Base-by-base conservation (phyloP, 2,888 invertebrate genomes). In the Drosophila maculinotata region DNA sequence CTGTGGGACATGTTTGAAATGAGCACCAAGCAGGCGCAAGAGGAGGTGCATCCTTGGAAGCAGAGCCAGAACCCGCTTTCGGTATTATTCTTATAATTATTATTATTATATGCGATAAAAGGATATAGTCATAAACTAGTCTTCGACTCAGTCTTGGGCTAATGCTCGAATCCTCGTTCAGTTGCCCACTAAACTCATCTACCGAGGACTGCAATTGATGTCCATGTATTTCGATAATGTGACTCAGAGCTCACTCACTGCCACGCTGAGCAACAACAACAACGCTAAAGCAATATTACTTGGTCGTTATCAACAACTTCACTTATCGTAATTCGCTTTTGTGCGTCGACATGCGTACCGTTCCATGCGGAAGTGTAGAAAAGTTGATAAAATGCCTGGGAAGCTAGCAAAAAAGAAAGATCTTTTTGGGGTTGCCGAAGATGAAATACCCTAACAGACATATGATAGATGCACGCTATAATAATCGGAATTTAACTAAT, bases 61-160 rank as follows among this genome's bases (percentile, higher is more conserved):
- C 65, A 69, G 51, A 69, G 53, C 64, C 68, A 77, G 49, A 80
- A 89, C 76, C 87, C 90, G 14, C 67, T 86, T 49, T 77, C 87
- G 80, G 89, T 89, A 78, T n/a, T n/a, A n/a, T n/a, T n/a, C n/a
- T n/a, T n/a, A n/a, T n/a, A n/a, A n/a, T n/a, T n/a, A n/a, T n/a
- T n/a, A n/a, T n/a, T n/a, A n/a, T n/a, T n/a, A n/a, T n/a, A n/a
- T n/a, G n/a, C n/a, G n/a, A n/a, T n/a, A n/a, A n/a, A n/a, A n/a
- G n/a, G n/a, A n/a, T n/a, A n/a, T n/a, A n/a, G n/a, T n/a, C n/a
- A n/a, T n/a, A n/a, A n/a, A n/a, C n/a, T n/a, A n/a, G n/a, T n/a
- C n/a, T n/a, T n/a, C n/a, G n/a, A n/a, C n/a, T n/a, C n/a, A n/a
- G n/a, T n/a, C n/a, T n/a, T n/a, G n/a, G n/a, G n/a, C n/a, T n/a